Evolutionary conservation across 2,797 vertebrate genomes (phyloP), one percentile per base, ranked within the genome.

Genomic region (Cossypha heuglini): DNA sequence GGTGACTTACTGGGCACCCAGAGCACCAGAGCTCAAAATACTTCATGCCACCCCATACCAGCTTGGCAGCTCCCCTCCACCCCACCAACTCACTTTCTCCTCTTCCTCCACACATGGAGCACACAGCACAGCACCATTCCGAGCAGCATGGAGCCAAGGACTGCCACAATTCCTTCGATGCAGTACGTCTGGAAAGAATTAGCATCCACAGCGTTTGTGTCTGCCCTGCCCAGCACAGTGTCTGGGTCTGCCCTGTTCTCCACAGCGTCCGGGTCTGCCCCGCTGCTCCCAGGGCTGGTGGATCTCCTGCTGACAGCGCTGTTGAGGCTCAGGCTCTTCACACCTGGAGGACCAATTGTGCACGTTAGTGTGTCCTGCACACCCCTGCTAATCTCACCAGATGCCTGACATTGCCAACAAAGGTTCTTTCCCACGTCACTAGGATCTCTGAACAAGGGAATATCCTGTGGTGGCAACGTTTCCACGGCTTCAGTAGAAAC

Each of bases 211-310:
- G 54, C 13, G 0, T 29, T 20, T 11, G 63, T 3, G 16, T 80
- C 33, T 33, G 59, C 52, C 33, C 67, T 79, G 86, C 46, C 68
- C 33, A 15, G 6, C 29, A 33, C 37, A 17, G 17, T 1, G 5
- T 38, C n/a, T 8, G 62, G n/a, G 3, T 45, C 20, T 28, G 37
- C 11, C n/a, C 14, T 5, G 3, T 13, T 8, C 29, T 48, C 38
- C 10, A 4, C 6, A 40, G 22, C 5, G 1, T 16, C 21, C 9
- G 10, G 8, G 10, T 28, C 68, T 35, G 33, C 33, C 11, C 5
- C 1, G 16, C 5, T 20, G 29, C 5, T 25, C 63, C 5, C 51
- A 18, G 49, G 0, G 1, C 43, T 13, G 25, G 59, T 6, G 0
- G 76, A 67, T 42, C 61, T 88, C 68, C 77, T 43, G 35, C 48